These are phyloP conservation scores for Pelodiscus sinensis DNA, from an alignment of 2,113 vertebrate genomes.

Conservation along the genomic window DNA sequence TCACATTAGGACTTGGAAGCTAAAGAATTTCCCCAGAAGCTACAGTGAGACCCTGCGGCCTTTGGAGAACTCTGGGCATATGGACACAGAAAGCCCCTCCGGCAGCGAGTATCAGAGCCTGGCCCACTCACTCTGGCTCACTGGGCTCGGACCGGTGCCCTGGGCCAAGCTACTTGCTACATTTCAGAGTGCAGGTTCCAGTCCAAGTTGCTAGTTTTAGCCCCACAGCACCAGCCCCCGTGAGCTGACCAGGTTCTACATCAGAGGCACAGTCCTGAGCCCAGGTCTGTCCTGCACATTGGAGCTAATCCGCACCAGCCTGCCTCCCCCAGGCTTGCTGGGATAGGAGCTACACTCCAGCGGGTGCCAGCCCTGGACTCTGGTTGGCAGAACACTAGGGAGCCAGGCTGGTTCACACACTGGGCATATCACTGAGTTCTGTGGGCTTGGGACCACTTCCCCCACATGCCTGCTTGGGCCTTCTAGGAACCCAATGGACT, in stretches of 20 bases:
- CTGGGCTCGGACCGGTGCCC: too few relatives aligned
- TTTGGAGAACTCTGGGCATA: too few relatives aligned
- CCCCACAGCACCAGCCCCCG: neutral
- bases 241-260: neutral
- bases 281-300: neutral
- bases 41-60: too few relatives aligned
- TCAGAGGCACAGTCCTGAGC: neutral
- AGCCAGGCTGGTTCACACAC: neutral
- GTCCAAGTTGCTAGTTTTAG: neutral
- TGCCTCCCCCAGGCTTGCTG: neutral
- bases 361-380: too few relatives aligned
- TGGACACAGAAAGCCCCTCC: too few relatives aligned
- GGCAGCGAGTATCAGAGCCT: too few relatives aligned
- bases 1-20: too few relatives aligned
- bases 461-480: neutral
- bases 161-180: too few relatives aligned
- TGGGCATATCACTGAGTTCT: neutral
- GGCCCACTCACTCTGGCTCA: too few relatives aligned
- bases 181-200: too few relatives aligned
- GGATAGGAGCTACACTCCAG: neutral
- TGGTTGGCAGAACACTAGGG: neutral
- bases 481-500: too few relatives aligned
- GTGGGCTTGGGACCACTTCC: neutral
- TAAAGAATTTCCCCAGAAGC: too few relatives aligned
- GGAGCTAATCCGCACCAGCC: neutral